Evolutionary conservation across 2,113 vertebrate species (phyloP).

Genomic region (Scomber scombrus): DNA sequence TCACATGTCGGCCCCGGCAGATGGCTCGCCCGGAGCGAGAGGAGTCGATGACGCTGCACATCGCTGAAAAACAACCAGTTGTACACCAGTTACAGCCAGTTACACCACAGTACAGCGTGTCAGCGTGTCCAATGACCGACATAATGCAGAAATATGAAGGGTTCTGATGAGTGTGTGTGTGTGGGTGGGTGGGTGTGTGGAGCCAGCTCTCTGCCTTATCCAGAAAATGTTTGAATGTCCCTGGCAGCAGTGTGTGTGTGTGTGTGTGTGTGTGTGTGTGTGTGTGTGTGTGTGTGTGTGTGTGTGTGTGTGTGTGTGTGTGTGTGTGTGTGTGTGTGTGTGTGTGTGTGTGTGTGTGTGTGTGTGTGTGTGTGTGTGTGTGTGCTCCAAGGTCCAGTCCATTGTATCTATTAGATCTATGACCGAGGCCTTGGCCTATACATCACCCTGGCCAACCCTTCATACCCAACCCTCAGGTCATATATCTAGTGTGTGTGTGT

Average conservation of each 20-base stretch:
- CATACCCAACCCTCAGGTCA: slow-evolving; percentile 53
- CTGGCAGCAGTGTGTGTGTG: slow-evolving; percentile 1
- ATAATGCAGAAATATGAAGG: not conserved
- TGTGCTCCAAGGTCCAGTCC: slow-evolving; percentile 50
- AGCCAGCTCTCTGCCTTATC: slow-evolving; percentile 29
- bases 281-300: slow-evolving; percentile 25
- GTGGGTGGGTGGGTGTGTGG: slow-evolving; percentile 26
- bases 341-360: slow-evolving; percentile 26
- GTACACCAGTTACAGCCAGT: slow-evolving; percentile 55
- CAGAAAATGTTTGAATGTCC: slow-evolving; percentile 23
- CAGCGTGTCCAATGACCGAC: slow-evolving; percentile 21
- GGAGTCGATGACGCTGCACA: slow-evolving; percentile 50
- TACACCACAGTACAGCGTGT: slow-evolving; percentile 32
- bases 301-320: slow-evolving; percentile 1
- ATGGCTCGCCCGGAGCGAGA: slow-evolving; percentile 66
- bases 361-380: slow-evolving; percentile 30
- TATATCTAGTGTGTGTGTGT: slow-evolving; percentile 55
- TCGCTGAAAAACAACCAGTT: slow-evolving; percentile 46
- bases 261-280: slow-evolving; percentile 26
- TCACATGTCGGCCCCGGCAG: slow-evolving; percentile 64
- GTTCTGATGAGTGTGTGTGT: slow-evolving; percentile 2
- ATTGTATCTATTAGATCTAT: slow-evolving; percentile 70
- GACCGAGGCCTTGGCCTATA: slow-evolving; percentile 66
- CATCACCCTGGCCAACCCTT: slow-evolving; percentile 65
- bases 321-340: slow-evolving; percentile 25